These are phyloP conservation scores for Liasis olivaceus DNA, from an alignment of 2,797 vertebrate genomes.

Conservation along the genomic window DNA sequence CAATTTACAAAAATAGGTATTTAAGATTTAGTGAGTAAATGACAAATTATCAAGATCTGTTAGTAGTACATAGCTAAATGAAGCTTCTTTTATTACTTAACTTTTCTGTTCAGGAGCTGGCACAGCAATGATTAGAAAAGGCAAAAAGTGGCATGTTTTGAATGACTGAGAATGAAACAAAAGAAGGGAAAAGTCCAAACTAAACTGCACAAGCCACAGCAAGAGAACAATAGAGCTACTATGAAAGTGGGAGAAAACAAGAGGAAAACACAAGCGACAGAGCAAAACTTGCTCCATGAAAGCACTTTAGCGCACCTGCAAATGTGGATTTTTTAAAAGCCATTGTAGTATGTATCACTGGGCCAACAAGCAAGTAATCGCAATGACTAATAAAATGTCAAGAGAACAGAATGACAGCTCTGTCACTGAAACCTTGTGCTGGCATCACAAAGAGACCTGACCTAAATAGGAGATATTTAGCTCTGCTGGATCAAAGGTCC, in stretches of 20 bases:
- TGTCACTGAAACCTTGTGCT: background rate
- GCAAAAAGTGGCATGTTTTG: background rate
- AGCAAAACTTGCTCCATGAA: background rate
- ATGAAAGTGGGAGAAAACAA: background rate
- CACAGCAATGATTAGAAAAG: background rate
- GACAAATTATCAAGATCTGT: background rate
- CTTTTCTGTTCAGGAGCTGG: background rate
- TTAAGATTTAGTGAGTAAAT: background rate
- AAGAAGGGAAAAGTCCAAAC: constrained; percentile 4
- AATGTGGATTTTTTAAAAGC: background rate
- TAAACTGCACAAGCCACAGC: background rate
- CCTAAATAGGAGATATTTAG: background rate
- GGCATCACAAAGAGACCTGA: background rate
- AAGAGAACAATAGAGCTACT: constrained; percentile 4
- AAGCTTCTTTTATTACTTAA: background rate
- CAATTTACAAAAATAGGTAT: background rate
- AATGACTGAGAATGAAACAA: background rate
- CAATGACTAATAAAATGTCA: background rate
- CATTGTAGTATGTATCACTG: background rate
- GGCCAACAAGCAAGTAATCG: background rate
- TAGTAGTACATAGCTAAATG: background rate
- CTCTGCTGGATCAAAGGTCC: background rate
- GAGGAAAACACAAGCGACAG: background rate
- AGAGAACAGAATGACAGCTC: background rate
- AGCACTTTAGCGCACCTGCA: background rate